These are phyloP conservation scores for Chroicocephalus ridibundus DNA, from an alignment of 2,113 vertebrate genomes.

Conservation along the genomic window DNA sequence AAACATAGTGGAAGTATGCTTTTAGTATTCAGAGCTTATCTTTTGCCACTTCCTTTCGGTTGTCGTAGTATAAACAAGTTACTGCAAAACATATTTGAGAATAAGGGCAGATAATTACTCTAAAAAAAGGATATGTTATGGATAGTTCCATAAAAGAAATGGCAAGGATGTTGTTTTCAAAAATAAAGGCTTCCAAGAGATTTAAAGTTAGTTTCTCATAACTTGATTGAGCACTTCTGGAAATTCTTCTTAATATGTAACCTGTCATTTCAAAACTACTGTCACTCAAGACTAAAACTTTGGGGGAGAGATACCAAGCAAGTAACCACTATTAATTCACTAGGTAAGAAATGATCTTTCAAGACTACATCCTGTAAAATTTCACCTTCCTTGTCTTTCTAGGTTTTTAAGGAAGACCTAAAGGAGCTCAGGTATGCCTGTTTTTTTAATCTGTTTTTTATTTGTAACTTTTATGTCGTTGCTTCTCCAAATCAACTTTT, in stretches of 20 bases:
- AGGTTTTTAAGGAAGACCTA: slow-evolving; percentile 87
- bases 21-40: neutral
- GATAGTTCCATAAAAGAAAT: neutral
- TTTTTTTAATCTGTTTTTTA: neutral
- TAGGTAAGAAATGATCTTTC: neutral
- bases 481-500: neutral
- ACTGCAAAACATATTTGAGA: neutral
- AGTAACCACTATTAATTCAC: neutral
- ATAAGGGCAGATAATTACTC: neutral
- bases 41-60: neutral
- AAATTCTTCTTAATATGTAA: neutral
- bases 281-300: neutral
- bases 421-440: slow-evolving; percentile 78
- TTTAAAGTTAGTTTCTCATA: neutral
- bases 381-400: slow-evolving; percentile 26
- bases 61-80: neutral
- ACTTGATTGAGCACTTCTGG: neutral
- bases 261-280: neutral
- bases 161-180: neutral
- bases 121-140: neutral
- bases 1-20: neutral
- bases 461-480: neutral
- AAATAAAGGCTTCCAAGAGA: neutral
- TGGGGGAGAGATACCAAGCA: neutral
- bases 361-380: neutral